Evolutionary conservation across 2,113 vertebrate genomes (phyloP).

Genomic region (Pelodiscus sinensis): DNA sequence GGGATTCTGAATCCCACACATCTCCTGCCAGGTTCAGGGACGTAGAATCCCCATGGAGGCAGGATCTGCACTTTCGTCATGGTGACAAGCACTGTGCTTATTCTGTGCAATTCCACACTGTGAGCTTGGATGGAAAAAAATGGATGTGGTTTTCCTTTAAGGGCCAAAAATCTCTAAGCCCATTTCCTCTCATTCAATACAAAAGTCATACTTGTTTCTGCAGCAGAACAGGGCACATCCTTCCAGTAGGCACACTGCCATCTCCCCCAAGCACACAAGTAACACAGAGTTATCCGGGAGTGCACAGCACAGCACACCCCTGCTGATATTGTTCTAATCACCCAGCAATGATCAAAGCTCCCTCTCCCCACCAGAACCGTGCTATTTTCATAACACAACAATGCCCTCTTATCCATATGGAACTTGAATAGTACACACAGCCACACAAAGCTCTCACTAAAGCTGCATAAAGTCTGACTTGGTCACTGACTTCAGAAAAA

Average conservation of each 20-base stretch:
- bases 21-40: constrained; percentile 52
- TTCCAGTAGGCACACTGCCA: neutral
- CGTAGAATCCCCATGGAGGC: neutral
- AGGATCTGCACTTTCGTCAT: constrained; percentile 40
- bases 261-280: neutral
- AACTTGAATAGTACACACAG: fast-evolving
- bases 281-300: neutral
- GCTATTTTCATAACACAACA: neutral
- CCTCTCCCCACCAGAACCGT: fast-evolving
- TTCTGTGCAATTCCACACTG: neutral
- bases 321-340: neutral
- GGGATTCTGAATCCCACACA: constrained; percentile 59
- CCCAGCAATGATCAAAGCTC: neutral
- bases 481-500: fast-evolving
- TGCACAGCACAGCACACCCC: neutral
- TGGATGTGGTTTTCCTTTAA: neutral
- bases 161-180: neutral
- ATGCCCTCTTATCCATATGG: neutral
- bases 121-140: neutral
- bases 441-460: neutral
- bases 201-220: constrained; percentile 9
- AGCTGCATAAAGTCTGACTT: neutral
- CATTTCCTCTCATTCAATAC: neutral
- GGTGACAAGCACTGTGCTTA: constrained; percentile 19
- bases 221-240: neutral